Base-by-base conservation (phyloP, 2,888 invertebrate genomes). In the Platycnemis pennipes region DNA sequence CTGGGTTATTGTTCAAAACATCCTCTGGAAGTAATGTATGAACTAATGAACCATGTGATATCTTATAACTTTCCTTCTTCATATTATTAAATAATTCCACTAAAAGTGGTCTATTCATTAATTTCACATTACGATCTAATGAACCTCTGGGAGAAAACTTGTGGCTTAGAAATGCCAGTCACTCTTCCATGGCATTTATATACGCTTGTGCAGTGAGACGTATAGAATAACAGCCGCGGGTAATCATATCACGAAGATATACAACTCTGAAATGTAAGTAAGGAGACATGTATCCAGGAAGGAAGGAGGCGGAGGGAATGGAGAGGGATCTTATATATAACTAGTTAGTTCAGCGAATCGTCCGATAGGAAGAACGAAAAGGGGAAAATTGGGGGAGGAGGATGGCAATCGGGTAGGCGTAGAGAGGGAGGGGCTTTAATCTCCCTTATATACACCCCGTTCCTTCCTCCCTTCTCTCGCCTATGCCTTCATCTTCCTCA, bases 381-480 rank as follows among this genome's bases (percentile, higher is more conserved):
- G 44, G 86, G 49, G 31, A 56, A 42, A 42, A 89, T 22, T 63
- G 37, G 37, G 37, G 19, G 11, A 86, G 86, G 86, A 42, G 89
- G 31, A 7, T 56, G 19, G n/a, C 37, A 22, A 37, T 31, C 31
- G 56, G 2, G 88, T 31, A 49, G n/a, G 88, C 2, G n/a, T 7
- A 49, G 31, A 49, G 86, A 19, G 44, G 86, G 44, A 44, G 19
- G 53, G 63, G n/a, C 63, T n/a, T 63, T 63, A 63, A 63, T 53
- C 49, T 86, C 42, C 42, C 86, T 86, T 42, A 86, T 86, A 63
- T 63, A 63, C 63, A 63, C 63, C 63, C 63, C n/a, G n/a, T 63
- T 26, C 26, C 63, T 86, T 31, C 37, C 13, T 88, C 37, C 53
- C 53, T 13, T 86, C 44, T 37, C 86, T 31, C 13, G n/a, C 77